Percentiles rank a stretch among this genome's conserved stretches.
Conservation (phyloP, 2,113 vertebrate genomes). For the Chiloscyllium plagiosum region DNA sequence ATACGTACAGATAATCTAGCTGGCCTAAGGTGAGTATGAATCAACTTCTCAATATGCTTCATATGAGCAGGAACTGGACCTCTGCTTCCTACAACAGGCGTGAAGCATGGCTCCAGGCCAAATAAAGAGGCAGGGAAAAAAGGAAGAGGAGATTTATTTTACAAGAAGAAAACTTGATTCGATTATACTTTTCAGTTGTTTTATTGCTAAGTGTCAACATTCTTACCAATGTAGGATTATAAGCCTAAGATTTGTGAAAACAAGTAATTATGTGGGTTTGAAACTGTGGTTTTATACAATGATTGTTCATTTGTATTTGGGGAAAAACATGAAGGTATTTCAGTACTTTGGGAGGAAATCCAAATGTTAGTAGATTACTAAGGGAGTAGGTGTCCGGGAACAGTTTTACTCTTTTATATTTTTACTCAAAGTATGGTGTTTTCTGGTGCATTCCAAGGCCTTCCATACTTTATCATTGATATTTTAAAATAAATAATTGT, state of each 20-base stretch:
- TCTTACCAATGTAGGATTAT: not conserved
- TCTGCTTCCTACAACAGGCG: not conserved
- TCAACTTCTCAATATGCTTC: not conserved
- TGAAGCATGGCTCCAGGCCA: not conserved
- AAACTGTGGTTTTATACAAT: not conserved
- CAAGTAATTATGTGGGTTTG: not conserved
- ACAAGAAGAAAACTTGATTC: not conserved
- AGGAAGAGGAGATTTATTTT: not conserved
- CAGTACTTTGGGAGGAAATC: not conserved
- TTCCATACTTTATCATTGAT: not conserved
- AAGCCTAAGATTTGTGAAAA: not conserved
- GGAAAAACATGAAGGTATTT: not conserved
- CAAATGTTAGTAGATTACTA: not conserved
- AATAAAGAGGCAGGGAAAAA: not conserved
- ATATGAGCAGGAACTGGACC: too few species aligned
- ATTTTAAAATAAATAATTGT: not conserved
- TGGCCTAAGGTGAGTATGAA: not conserved
- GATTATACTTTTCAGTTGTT: not conserved
- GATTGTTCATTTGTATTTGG: not conserved
- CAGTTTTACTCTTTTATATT: not conserved
- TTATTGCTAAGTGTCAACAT: not conserved
- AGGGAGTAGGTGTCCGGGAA: not conserved
- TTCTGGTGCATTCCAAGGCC: not conserved
- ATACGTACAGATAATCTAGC: not conserved
- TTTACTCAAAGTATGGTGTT: not conserved